Base-by-base conservation (phyloP, 2,888 invertebrate genomes). In the Drosophila mulleri region DNA sequence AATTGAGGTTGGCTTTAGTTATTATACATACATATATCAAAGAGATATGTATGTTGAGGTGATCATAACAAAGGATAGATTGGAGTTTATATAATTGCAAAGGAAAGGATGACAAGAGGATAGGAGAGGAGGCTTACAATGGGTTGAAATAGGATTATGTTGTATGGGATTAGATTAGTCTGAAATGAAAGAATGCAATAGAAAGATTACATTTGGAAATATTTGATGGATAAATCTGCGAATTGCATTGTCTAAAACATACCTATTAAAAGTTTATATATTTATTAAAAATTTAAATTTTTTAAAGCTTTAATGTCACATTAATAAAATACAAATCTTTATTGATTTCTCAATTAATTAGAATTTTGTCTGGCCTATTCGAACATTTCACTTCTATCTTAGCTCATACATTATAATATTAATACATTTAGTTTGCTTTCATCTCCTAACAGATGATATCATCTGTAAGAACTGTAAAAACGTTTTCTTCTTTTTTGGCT, bases 381-480 rank as follows among this genome's bases (percentile, higher is more conserved):
- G 6, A 14, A 8, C 16, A 47, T 26, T 47, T 48, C 26, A n/a
- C 0, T 48, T 11, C 9, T 29, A n/a, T 2, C 9, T 26, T 4
- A n/a, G 23, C 20, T 23, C 14, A 23, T 16, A 35, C 20, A 52
- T 16, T 23, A 23, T 37, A 16, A 18, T 39, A 7, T 39, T 53
- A 23, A 39, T n/a, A n/a, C 9, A 11, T 23, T 44, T 44, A 2
- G 18, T 35, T 41, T 18, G 12, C 11, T 35, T 37, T 63, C 32
- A 32, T 16, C 35, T 35, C 7, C 23, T 1, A 5, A 12, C 4
- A 35, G 56, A 67, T 67, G 68, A 56, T 67, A 67, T 67, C 67
- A 67, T 56, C 54, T 48, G 20, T 41, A 41, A 37, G 35, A 68
- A 37, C 32, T 60, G 18, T 64, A 60, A 67, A 41, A 54, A 14